phyloP scores from a whole-genome alignment of 2,797 vertebrate species.

The Poeciliopsis turneri region DNA sequence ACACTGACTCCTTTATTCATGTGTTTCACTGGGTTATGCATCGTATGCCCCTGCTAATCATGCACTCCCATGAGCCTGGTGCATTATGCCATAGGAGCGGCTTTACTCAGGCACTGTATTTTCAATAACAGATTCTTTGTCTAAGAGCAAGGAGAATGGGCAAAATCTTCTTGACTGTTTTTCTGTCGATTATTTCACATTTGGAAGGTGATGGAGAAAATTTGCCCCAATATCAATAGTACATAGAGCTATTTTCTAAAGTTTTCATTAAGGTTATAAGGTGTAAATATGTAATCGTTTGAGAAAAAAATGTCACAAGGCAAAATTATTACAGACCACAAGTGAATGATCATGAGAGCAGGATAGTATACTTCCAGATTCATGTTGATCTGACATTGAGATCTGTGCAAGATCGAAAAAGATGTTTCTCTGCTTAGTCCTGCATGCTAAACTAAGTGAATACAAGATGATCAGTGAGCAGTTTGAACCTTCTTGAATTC shows the following conservation, averaged over 20 bases:
- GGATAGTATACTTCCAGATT: not conserved
- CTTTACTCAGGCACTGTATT: conserved; percentile 33
- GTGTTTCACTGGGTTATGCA: conserved; percentile 20
- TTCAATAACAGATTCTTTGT: conserved; percentile 22
- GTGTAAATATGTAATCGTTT: not conserved
- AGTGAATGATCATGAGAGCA: not conserved
- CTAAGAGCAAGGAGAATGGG: not conserved
- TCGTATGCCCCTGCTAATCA: conserved; percentile 1
- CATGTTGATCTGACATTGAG: not conserved
- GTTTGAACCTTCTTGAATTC: not conserved
- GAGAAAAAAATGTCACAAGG: not conserved
- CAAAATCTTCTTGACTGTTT: not conserved
- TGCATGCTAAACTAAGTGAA: too few species aligned
- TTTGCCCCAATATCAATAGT: not conserved
- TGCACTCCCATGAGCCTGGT: conserved; percentile 9
- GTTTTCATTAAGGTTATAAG: not conserved
- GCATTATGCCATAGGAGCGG: conserved; percentile 29
- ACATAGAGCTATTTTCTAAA: too few species aligned
- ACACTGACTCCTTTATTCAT: conserved; percentile 8
- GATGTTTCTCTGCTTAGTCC: not conserved
- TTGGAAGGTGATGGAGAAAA: not conserved
- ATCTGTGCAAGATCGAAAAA: not conserved
- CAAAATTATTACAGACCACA: not conserved
- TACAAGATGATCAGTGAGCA: not conserved
- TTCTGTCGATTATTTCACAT: not conserved